phyloP scores from a whole-genome alignment of 2,888 invertebrate species.

The Ormia ochracea region DNA sequence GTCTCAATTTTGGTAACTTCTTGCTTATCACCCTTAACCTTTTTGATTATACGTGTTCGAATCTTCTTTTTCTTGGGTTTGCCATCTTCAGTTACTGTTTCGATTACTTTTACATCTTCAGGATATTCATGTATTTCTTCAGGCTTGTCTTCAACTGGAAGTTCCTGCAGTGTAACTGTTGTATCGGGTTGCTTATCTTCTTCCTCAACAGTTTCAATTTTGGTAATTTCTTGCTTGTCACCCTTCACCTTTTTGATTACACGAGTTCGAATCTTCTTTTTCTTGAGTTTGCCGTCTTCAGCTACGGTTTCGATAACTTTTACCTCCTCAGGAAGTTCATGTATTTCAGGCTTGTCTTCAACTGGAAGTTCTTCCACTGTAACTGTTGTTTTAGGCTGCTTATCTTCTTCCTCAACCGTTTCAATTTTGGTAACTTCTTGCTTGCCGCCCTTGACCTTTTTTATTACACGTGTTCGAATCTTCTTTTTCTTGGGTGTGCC shows the following conservation, averaged over 20 bases:
- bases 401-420: slow-evolving; percentile 13
- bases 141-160: not conserved
- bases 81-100: not conserved
- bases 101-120: not conserved
- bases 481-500: not conserved
- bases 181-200: slow-evolving; percentile 3
- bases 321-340: not conserved
- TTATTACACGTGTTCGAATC: slow-evolving; percentile 5
- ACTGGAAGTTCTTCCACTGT: not conserved
- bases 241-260: slow-evolving; percentile 2
- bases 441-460: not conserved
- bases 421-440: slow-evolving; percentile 8
- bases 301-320: not conserved
- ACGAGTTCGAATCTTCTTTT: slow-evolving; percentile 7
- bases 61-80: not conserved
- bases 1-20: slow-evolving; percentile 12
- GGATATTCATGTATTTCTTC: not conserved
- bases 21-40: not conserved
- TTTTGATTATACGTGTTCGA: slow-evolving; percentile 6
- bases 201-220: slow-evolving; percentile 18
- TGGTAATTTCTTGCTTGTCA: slow-evolving; percentile 5
- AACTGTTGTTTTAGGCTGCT: not conserved
- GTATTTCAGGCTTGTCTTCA: not conserved
- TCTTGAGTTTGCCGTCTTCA: not conserved
- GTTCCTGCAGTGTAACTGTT: not conserved